Evolutionary conservation across 1,140 invertebrate genomes (phyloP).

Genomic region (Chlorops oryzae): DNA sequence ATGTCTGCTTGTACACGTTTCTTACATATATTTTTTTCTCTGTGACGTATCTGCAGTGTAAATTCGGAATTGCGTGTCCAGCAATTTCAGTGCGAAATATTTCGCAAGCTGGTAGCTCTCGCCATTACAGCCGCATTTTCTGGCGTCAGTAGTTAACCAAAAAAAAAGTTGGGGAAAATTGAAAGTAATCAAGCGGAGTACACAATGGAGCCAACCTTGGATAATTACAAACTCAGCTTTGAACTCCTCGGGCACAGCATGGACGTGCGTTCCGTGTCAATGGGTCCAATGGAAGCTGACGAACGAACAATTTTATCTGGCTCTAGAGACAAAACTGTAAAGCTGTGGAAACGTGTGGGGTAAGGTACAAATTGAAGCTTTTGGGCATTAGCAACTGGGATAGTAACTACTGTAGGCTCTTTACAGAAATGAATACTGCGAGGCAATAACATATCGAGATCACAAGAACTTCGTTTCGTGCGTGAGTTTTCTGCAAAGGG

Average conservation of each 20-base stretch:
- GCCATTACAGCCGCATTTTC: too few relatives aligned
- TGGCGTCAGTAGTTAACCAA: too few relatives aligned
- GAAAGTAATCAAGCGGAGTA: neutral
- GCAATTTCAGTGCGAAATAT: too few relatives aligned
- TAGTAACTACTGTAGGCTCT: too few relatives aligned
- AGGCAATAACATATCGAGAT: conserved; percentile 65
- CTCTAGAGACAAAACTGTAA: conserved; percentile 79
- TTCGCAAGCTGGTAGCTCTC: too few relatives aligned
- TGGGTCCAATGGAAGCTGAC: conserved; percentile 59
- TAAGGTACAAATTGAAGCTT: conserved; percentile 47
- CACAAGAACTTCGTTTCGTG: conserved; percentile 82
- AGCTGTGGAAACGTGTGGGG: conserved; percentile 76
- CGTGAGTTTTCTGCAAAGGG: conserved; percentile 70
- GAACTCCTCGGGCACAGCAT: conserved; percentile 70
- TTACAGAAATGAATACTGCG: conserved; percentile 53
- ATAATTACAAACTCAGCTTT: conserved; percentile 69
- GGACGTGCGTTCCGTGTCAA: conserved; percentile 76
- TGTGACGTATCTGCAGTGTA: too few relatives aligned
- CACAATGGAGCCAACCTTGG: conserved; percentile 32
- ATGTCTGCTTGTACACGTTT: too few relatives aligned
- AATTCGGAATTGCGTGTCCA: too few relatives aligned
- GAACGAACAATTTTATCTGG: conserved; percentile 71
- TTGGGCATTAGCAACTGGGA: too few relatives aligned
- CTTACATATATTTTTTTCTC: too few relatives aligned
- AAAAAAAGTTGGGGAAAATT: too few relatives aligned